A percentile compares a stretch with the other conserved stretches of the same genome.
These are phyloP conservation scores for Hyles euphorbiae DNA, from an alignment of 1,140 invertebrate species.

Conservation along the genomic window DNA sequence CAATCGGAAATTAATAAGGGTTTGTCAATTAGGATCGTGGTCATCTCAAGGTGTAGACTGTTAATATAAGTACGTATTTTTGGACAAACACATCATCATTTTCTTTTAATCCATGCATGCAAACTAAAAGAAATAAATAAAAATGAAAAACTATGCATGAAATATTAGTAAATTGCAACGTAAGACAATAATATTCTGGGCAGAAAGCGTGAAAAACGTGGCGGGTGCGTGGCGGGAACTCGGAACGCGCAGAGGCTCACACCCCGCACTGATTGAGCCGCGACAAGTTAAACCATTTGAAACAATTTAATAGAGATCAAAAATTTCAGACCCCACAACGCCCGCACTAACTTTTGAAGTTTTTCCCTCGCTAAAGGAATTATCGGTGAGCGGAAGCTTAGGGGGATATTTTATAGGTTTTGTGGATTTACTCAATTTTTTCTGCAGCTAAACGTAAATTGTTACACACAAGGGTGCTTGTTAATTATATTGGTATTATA, in stretches of 20 bases:
- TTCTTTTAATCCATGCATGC: too few species aligned
- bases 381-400: constrained; percentile 60
- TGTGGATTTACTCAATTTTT: constrained; percentile 47
- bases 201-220: constrained; percentile 41
- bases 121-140: too few species aligned
- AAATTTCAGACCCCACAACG: constrained; percentile 63
- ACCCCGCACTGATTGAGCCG: constrained; percentile 69
- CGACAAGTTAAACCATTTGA: constrained; percentile 76
- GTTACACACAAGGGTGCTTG: too few species aligned
- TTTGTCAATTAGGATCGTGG: too few species aligned
- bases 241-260: constrained; percentile 28
- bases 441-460: constrained; percentile 6
- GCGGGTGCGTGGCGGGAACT: constrained; percentile 14
- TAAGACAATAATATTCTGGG: constrained; percentile 33
- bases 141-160: too few species aligned
- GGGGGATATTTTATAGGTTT: constrained; percentile 62
- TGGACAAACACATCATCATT: too few species aligned
- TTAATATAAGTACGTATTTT: too few species aligned
- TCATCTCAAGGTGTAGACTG: too few species aligned
- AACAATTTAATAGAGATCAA: constrained; percentile 76
- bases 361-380: constrained; percentile 74
- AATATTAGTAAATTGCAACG: too few species aligned
- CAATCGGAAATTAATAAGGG: too few species aligned
- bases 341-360: constrained; percentile 75
- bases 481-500: too few species aligned